phyloP scores from a whole-genome alignment of 2,888 invertebrate genomes.

The Acanthosepion lycidas region DNA sequence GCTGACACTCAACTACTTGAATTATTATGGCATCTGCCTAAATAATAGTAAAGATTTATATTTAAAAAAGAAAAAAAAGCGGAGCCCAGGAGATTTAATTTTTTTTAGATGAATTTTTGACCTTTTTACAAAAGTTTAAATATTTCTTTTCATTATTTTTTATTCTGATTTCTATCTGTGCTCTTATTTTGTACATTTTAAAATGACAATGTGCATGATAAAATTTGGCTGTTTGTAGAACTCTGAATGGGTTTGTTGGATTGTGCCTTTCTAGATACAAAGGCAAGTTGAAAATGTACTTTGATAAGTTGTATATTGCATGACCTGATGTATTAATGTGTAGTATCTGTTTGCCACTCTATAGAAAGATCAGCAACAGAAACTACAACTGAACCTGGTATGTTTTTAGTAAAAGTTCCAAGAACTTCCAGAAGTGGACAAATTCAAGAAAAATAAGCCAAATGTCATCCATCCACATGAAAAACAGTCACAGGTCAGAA shows the following conservation, averaged over 20 bases:
- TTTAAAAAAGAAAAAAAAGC: neutral
- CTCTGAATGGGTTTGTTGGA: neutral
- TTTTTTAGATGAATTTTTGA: neutral
- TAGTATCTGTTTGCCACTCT: neutral
- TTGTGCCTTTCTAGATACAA: too few species aligned
- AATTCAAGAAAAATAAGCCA: neutral
- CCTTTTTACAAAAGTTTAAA: neutral
- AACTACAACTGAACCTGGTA: neutral
- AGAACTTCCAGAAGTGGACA: conserved; percentile 10
- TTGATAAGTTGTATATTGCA: neutral
- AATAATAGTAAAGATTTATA: neutral
- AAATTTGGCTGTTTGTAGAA: neutral
- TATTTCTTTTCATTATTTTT: neutral
- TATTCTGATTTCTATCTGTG: conserved; percentile 15
- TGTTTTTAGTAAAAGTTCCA: neutral
- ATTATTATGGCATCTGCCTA: neutral
- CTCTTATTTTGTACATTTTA: neutral
- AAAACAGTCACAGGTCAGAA: neutral
- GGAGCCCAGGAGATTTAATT: neutral
- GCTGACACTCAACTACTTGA: neutral
- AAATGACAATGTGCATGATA: neutral
- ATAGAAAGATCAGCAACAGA: neutral
- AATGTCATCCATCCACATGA: neutral
- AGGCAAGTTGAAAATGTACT: too few species aligned
- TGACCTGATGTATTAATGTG: neutral